Evolutionary conservation across 2,113 vertebrate species (phyloP).

Genomic region (Perca schrenkii): DNA sequence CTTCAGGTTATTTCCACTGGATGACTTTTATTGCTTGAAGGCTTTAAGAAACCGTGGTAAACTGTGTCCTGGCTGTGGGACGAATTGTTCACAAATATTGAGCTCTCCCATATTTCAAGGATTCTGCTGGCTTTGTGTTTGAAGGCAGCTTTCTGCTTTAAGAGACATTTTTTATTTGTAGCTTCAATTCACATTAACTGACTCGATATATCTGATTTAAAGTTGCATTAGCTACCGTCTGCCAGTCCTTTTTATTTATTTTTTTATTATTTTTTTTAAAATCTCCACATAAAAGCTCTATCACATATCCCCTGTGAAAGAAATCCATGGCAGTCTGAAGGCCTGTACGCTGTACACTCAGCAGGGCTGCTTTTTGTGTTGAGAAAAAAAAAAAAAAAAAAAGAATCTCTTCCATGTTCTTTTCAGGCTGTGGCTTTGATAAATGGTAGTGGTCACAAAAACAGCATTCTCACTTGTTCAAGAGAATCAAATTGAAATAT

Average conservation of each 20-base stretch:
- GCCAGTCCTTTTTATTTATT: background rate
- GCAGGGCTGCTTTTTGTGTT: constrained; percentile 3
- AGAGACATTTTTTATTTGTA: background rate
- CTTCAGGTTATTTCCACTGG: constrained; percentile 14
- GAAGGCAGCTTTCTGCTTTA: constrained; percentile 12
- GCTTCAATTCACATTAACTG: constrained; percentile 24
- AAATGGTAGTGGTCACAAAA: constrained; percentile 35
- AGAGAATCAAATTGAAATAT: constrained; percentile 31
- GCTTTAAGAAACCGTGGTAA: constrained; percentile 11
- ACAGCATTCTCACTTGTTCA: constrained; percentile 15
- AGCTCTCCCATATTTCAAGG: constrained; percentile 22
- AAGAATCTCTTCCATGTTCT: background rate
- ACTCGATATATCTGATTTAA: constrained; percentile 27
- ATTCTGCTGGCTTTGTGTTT: background rate
- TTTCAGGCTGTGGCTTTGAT: constrained; percentile 44
- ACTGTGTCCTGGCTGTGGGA: background rate
- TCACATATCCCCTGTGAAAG: constrained; percentile 1
- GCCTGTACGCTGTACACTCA: background rate
- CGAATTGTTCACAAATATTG: constrained; percentile 28
- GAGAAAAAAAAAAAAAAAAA: too few relatives aligned
- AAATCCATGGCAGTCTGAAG: constrained; percentile 3
- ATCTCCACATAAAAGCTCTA: background rate
- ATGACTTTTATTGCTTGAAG: constrained; percentile 36
- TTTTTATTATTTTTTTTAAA: background rate
- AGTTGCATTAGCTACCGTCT: constrained; percentile 31